phyloP scores from a whole-genome alignment of 2,797 vertebrate species.

The Pipistrellus nathusii region DNA sequence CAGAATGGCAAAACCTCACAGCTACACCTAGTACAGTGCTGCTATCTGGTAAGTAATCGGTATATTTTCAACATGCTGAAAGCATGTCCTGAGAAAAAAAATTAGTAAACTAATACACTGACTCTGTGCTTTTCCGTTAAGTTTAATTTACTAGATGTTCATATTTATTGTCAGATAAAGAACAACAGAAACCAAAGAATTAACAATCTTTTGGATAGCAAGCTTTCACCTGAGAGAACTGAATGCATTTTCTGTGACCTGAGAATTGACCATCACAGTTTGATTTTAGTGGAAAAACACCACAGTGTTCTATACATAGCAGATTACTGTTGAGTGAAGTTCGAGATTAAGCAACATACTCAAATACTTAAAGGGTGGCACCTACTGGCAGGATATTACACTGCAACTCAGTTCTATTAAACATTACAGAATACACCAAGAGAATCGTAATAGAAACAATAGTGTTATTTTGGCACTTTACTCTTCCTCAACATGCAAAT shows the following conservation, averaged over 20 bases:
- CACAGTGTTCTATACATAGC: neutral
- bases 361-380: conserved; percentile 45
- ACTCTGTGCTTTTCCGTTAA: neutral
- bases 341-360: neutral
- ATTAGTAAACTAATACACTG: neutral
- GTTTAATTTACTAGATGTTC: conserved; percentile 31
- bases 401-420: conserved; percentile 63
- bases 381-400: conserved; percentile 34
- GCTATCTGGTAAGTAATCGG: neutral
- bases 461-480: neutral
- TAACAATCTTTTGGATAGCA: neutral
- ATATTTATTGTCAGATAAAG: neutral
- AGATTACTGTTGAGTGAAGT: neutral
- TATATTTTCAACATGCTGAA: neutral
- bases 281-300: neutral
- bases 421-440: neutral
- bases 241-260: conserved; percentile 7
- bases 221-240: neutral
- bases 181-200: neutral
- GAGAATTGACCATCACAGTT: neutral
- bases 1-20: neutral
- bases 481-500: neutral
- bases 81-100: neutral
- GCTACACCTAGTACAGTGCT: neutral
- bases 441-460: neutral